phyloP scores from a whole-genome alignment of 37 sponge, comb jelly and placozoan species.

The Axinella damicornis region DNA sequence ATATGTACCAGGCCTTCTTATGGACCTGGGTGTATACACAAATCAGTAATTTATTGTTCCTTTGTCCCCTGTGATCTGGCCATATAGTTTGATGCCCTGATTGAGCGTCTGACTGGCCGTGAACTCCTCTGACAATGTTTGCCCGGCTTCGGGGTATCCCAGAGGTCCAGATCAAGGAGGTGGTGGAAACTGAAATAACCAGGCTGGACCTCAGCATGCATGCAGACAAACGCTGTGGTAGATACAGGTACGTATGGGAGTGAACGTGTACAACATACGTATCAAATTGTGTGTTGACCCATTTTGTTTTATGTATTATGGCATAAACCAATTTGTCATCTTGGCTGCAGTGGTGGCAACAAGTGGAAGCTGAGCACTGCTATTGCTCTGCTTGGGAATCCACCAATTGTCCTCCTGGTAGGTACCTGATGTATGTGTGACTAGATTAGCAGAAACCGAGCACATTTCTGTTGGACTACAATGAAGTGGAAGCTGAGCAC shows the following conservation, averaged over 20 bases:
- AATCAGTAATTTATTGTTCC: too few species aligned
- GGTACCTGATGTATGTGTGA: too few species aligned
- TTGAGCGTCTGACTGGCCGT: conserved; percentile 82
- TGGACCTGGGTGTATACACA: not conserved
- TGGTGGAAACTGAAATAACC: conserved; percentile 76
- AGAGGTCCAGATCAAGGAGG: conserved; percentile 58
- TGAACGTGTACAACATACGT: too few species aligned
- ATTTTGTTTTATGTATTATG: not conserved
- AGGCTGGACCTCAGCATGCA: conserved; percentile 87
- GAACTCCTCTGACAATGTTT: conserved; percentile 93
- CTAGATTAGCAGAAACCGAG: too few species aligned
- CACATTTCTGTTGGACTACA: too few species aligned
- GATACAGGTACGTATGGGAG: conserved; percentile 91
- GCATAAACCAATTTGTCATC: too few species aligned
- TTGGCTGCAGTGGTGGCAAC: conserved; percentile 89
- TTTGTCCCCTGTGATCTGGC: not conserved
- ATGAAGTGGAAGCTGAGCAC: too few species aligned
- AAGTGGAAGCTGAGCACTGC: conserved; percentile 97
- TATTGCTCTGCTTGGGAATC: conserved; percentile 94
- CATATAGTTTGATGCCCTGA: conserved; percentile 96
- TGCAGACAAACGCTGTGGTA: conserved; percentile 89
- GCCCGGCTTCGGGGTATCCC: conserved; percentile 92
- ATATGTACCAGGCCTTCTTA: not conserved
- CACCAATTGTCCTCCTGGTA: conserved; percentile 87
- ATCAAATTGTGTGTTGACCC: too few species aligned